Conservation (phyloP, 2,113 vertebrate species). For the Cyprinodon variegatus region DNA sequence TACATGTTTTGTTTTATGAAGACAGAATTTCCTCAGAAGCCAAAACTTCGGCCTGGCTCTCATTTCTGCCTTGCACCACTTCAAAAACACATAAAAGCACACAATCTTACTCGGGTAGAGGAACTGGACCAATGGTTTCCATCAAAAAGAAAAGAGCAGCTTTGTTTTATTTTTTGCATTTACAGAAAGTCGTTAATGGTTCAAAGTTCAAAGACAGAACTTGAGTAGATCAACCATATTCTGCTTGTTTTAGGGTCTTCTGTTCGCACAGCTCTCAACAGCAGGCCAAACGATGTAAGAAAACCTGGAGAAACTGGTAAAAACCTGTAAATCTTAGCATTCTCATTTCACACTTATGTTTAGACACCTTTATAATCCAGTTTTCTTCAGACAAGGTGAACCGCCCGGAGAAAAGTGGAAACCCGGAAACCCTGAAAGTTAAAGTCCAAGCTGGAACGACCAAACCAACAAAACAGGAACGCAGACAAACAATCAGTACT, state of each 20-base stretch:
- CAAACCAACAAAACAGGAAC: conserved; percentile 71
- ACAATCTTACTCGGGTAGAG: conserved; percentile 1
- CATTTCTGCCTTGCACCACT: conserved; percentile 5
- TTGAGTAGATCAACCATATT: background rate
- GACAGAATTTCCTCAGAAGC: background rate
- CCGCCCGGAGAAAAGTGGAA: conserved; percentile 57
- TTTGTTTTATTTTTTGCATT: background rate
- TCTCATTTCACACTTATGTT: background rate
- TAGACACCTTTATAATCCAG: background rate
- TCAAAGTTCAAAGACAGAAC: no score
- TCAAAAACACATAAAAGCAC: background rate
- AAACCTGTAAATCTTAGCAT: background rate
- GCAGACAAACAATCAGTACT: conserved; percentile 40
- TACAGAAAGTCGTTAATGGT: conserved; percentile 1
- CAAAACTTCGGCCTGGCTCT: background rate
- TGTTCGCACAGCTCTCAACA: conserved; percentile 51
- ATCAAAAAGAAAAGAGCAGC: conserved; percentile 4
- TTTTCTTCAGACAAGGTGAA: conserved; percentile 60
- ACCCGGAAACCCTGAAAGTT: conserved; percentile 51
- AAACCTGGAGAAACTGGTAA: conserved; percentile 65
- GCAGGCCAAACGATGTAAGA: conserved; percentile 69
- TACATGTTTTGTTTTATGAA: conserved; percentile 4
- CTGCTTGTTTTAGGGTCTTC: conserved; percentile 63
- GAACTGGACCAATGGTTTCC: background rate
- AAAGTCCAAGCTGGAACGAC: conserved; percentile 48